These are phyloP conservation scores for Gallinago solitaria DNA, from an alignment of 2,797 vertebrate species.

Conservation along the genomic window DNA sequence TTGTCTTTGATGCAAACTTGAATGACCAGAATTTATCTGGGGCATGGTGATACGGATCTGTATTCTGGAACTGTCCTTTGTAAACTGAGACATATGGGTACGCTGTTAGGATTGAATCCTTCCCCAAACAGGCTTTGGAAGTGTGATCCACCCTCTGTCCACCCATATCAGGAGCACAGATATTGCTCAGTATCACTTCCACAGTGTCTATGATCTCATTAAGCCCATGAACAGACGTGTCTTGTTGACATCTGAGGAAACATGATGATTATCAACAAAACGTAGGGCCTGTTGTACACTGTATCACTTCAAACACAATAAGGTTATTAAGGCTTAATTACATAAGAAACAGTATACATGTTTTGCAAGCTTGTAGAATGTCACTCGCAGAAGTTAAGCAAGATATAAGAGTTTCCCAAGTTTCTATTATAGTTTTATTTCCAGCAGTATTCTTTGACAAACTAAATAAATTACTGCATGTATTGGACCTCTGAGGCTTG, in stretches of 20 bases:
- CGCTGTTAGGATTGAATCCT: neutral
- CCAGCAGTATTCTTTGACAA: slow-evolving; percentile 79
- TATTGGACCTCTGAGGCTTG: slow-evolving; percentile 86
- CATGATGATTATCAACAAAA: slow-evolving; percentile 67
- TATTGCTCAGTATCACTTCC: slow-evolving; percentile 40
- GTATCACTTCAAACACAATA: slow-evolving; percentile 73
- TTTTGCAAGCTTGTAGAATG: slow-evolving; percentile 73
- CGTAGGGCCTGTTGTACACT: slow-evolving; percentile 45
- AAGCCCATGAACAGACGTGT: slow-evolving; percentile 53
- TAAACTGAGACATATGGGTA: neutral
- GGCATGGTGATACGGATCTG: neutral
- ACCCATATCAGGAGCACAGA: neutral
- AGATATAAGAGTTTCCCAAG: slow-evolving; percentile 75
- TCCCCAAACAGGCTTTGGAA: neutral
- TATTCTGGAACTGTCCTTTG: neutral
- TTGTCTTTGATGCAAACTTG: neutral
- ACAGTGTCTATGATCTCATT: slow-evolving; percentile 50
- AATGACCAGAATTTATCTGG: neutral
- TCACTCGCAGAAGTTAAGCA: slow-evolving; percentile 70
- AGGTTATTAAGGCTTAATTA: slow-evolving; percentile 73
- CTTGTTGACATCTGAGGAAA: slow-evolving; percentile 70
- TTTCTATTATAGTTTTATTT: slow-evolving; percentile 76
- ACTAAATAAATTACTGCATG: slow-evolving; percentile 81
- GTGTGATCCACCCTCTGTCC: neutral
- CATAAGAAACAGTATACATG: slow-evolving; percentile 70